These are phyloP conservation scores for Ammodytes marinus DNA, from an alignment of 2,113 vertebrate species.

Conservation along the genomic window DNA sequence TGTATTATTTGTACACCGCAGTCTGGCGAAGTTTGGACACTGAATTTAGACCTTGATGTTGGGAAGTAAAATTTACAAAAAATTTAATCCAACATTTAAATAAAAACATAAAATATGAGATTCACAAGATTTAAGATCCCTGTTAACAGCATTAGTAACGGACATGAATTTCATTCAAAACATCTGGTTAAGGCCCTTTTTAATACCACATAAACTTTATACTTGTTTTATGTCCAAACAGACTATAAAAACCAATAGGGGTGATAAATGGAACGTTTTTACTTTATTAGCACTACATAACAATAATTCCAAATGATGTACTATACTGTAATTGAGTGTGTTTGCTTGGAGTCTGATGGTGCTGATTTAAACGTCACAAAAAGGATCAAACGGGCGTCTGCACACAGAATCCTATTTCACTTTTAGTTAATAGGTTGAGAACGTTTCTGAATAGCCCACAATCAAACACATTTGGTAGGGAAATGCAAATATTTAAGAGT, in stretches of 20 bases:
- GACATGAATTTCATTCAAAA: too few relatives aligned
- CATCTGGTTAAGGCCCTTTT: not conserved
- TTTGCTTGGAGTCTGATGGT: not conserved
- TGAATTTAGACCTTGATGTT: too few relatives aligned
- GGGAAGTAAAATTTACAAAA: too few relatives aligned
- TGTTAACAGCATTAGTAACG: not conserved
- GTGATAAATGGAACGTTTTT: too few relatives aligned
- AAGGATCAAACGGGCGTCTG: not conserved
- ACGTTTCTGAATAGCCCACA: not conserved
- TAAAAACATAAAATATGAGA: not conserved
- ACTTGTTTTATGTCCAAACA: not conserved
- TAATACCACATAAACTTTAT: not conserved
- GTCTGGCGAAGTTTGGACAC: too few relatives aligned
- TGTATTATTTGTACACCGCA: not conserved
- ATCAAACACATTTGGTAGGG: not conserved
- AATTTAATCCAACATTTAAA: too few relatives aligned
- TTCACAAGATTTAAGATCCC: not conserved
- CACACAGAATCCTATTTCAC: not conserved
- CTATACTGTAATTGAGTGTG: not conserved
- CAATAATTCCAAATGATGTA: not conserved
- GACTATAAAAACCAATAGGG: not conserved
- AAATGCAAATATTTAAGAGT: not conserved
- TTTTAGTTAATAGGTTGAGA: too few relatives aligned
- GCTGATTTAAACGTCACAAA: not conserved
- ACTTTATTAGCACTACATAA: not conserved